Percentiles rank a stretch among this genome's conserved stretches.
phyloP scores from a whole-genome alignment of 2,113 vertebrate genomes.

The Naja naja region DNA sequence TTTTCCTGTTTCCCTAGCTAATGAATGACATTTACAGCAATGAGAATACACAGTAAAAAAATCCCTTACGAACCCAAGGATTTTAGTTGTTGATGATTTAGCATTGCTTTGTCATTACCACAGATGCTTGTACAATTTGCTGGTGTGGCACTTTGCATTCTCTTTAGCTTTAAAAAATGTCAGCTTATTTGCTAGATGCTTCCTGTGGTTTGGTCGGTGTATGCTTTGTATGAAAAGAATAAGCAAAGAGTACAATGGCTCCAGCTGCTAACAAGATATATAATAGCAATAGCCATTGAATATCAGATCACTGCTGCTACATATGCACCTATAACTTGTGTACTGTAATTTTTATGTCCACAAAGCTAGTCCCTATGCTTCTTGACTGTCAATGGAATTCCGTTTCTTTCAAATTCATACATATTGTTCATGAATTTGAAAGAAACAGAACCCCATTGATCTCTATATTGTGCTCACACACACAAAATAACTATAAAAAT shows the following conservation, averaged over 20 bases:
- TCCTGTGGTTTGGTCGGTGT: not conserved
- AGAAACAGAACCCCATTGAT: not conserved
- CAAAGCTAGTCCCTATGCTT: not conserved
- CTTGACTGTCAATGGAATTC: not conserved
- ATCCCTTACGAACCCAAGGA: not conserved
- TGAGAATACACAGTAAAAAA: not conserved
- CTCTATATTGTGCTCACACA: not conserved
- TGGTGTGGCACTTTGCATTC: conserved; percentile 33
- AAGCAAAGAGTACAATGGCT: conserved; percentile 34
- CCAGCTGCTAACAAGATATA: not conserved
- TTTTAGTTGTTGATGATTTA: conserved; percentile 14
- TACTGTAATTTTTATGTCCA: not conserved
- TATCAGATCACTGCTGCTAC: too few species aligned
- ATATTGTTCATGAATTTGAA: not conserved
- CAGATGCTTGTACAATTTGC: conserved; percentile 1
- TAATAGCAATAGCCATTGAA: not conserved
- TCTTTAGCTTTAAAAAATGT: conserved; percentile 8
- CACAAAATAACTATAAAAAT: not conserved
- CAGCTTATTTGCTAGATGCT: conserved; percentile 37
- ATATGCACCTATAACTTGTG: not conserved
- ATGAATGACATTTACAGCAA: conserved; percentile 38
- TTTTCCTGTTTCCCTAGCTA: conserved; percentile 20
- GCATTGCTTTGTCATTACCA: conserved; percentile 8
- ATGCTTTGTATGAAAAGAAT: conserved; percentile 27
- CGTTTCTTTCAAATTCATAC: not conserved